phyloP scores from a whole-genome alignment of 2,888 invertebrate genomes.

The Lobophora halterata region DNA sequence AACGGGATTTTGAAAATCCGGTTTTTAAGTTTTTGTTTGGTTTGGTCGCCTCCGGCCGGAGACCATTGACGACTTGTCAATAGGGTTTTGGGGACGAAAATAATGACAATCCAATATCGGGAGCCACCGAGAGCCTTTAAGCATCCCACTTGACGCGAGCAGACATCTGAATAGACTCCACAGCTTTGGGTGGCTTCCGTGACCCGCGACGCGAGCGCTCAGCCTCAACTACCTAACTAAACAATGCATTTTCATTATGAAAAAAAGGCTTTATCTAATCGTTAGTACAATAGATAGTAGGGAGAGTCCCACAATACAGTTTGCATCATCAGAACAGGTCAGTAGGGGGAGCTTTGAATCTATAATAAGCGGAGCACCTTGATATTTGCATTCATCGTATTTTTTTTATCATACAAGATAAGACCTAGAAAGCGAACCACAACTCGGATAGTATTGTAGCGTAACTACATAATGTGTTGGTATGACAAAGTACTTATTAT shows the following conservation, averaged over 20 bases:
- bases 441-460: too few species aligned
- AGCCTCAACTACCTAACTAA: neutral
- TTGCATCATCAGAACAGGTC: too few species aligned
- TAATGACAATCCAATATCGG: slow-evolving; percentile 42
- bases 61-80: slow-evolving; percentile 54
- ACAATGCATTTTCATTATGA: neutral
- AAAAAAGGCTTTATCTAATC: too few species aligned
- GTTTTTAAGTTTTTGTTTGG: slow-evolving; percentile 68
- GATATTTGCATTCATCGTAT: too few species aligned
- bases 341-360: too few species aligned
- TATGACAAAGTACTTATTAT: too few species aligned
- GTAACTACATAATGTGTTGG: too few species aligned
- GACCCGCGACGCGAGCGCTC: slow-evolving; percentile 4
- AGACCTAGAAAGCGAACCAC: too few species aligned
- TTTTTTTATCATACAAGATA: too few species aligned
- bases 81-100: slow-evolving; percentile 35
- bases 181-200: slow-evolving; percentile 24
- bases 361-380: too few species aligned
- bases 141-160: slow-evolving; percentile 21
- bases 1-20: slow-evolving; percentile 80
- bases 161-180: slow-evolving; percentile 24
- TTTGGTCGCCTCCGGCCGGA: slow-evolving; percentile 51
- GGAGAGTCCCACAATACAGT: too few species aligned
- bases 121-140: slow-evolving; percentile 24
- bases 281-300: too few species aligned